Evolutionary conservation across 2,888 invertebrate genomes (phyloP).

Genomic region (Chymomyza caudatula): DNA sequence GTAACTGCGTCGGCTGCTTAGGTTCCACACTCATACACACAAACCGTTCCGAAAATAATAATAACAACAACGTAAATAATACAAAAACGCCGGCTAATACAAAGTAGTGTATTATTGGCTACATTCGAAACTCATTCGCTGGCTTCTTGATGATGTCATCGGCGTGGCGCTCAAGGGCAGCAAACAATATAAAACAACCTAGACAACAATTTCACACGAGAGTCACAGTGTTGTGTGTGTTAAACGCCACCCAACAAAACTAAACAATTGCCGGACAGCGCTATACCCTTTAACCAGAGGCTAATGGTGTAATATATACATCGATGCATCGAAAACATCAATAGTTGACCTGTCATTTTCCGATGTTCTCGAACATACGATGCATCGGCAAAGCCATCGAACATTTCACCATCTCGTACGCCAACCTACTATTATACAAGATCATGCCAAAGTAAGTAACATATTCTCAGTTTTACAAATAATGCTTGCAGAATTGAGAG

Average conservation of each 20-base stretch:
- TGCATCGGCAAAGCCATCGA: too few species aligned
- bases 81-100: neutral
- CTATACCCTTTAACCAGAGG: too few species aligned
- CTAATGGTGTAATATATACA: too few species aligned
- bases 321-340: too few species aligned
- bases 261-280: too few species aligned
- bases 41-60: neutral
- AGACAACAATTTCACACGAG: neutral
- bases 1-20: neutral
- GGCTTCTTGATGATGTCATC: conserved; percentile 1
- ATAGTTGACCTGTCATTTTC: too few species aligned
- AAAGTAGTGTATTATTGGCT: neutral
- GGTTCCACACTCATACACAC: neutral
- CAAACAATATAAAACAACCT: neutral
- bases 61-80: neutral
- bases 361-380: too few species aligned
- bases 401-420: too few species aligned
- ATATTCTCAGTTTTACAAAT: too few species aligned
- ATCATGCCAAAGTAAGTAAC: too few species aligned
- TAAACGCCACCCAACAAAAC: neutral
- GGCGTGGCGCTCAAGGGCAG: neutral
- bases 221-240: neutral
- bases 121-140: neutral
- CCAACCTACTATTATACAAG: too few species aligned
- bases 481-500: too few species aligned